Base-by-base conservation (phyloP, 2,113 vertebrate species). In the Lepisosteus oculatus region DNA sequence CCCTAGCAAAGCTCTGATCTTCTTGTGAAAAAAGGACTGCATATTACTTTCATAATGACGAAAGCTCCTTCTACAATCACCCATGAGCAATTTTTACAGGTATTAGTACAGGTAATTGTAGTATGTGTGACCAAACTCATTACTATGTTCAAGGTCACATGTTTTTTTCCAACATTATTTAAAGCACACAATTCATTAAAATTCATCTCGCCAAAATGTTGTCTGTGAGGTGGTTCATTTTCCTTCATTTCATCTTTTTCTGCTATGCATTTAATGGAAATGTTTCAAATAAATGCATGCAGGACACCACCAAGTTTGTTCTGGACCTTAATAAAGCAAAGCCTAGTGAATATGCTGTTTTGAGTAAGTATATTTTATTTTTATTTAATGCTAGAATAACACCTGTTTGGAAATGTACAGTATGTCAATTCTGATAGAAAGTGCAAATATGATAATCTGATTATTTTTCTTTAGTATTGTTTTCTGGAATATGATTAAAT, bases 301-400 rank as follows among this genome's bases (percentile, higher is more conserved):
- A 84, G 73, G 94, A 94, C 44, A 87, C 85, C 42, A 57, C 76
- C 1, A 72, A 77, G 41, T 95, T 95, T 74, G 89, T 95, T 63
- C 75, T 68, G 57, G 94, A 96, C 68, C 78, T 96, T 43, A 88
- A 90, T 65, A 88, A 86, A 61, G 80, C 80, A 69, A 76, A 74
- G 4, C 92, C 94, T 43, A 86, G 88, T 72, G 78, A 89, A 57
- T 94, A 95, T n/a, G 91, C 93, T 11, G 82, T 90, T 45, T 78
- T 83, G 76, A 95, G 95, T 97, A 90, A 95, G 94, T 95, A 55
- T 57, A 44, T 3, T n/a, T 9, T 54, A 6, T 45, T 15, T 65
- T 65, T n/a, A 2, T 66, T 13, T 66, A 65, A 51, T 51, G 47
- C 9, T 51, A 9, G 47, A 51, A 6, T 5, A 51, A 29, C 29